These are phyloP conservation scores for Nicator chloris DNA, from an alignment of 2,113 vertebrate species.

Conservation along the genomic window DNA sequence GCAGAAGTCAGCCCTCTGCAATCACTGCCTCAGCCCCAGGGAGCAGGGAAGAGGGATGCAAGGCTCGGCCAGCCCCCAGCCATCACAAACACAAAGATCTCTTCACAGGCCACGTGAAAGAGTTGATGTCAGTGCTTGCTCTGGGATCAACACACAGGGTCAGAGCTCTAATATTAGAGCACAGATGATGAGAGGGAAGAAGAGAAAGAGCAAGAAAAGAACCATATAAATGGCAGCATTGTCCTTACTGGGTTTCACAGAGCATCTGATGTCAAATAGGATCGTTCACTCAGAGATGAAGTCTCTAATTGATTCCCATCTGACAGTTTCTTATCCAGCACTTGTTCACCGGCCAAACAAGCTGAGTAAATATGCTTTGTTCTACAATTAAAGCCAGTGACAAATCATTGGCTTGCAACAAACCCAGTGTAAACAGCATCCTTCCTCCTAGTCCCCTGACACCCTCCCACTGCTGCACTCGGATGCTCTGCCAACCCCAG, in stretches of 20 bases:
- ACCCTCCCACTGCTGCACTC: not conserved
- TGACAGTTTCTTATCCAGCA: constrained; percentile 50
- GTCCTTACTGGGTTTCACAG: not conserved
- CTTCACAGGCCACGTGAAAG: not conserved
- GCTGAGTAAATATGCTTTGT: constrained; percentile 45
- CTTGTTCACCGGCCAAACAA: constrained; percentile 6
- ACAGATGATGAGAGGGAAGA: not conserved
- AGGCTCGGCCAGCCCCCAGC: not conserved
- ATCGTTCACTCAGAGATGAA: not conserved
- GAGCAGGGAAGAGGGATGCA: not conserved
- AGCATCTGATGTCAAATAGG: not conserved
- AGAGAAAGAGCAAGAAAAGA: not conserved
- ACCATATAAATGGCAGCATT: constrained; percentile 13
- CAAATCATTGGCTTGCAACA: not conserved
- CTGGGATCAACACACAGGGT: not conserved
- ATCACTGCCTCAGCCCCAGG: fast-evolving
- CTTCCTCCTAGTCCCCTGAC: not conserved
- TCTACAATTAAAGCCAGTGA: not conserved
- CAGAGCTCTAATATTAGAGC: not conserved
- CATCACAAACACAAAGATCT: not conserved
- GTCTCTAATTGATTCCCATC: constrained; percentile 47
- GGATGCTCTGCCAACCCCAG: not conserved
- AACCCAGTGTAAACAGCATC: constrained; percentile 16
- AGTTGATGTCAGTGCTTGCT: not conserved
- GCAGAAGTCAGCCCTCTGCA: not conserved